Evolutionary conservation across 2,888 invertebrate genomes (phyloP).

Genomic region (Cephus runcator): DNA sequence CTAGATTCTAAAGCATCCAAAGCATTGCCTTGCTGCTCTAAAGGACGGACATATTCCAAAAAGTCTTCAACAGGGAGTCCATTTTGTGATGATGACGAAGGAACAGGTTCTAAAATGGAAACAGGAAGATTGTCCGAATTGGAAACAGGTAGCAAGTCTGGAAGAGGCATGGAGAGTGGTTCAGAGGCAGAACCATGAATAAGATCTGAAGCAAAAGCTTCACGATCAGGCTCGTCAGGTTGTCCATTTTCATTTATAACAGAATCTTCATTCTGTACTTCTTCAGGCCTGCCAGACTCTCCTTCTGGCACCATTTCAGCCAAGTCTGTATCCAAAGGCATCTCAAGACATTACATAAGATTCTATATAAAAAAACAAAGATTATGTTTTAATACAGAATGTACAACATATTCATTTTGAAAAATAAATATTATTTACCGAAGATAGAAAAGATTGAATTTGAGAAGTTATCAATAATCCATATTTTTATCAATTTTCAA

Average conservation of each 20-base stretch:
- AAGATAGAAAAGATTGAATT: neutral
- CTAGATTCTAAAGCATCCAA: neutral
- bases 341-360: slow-evolving; percentile 23
- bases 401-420: slow-evolving; percentile 5
- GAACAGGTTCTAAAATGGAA: neutral
- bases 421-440: slow-evolving; percentile 24
- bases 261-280: slow-evolving; percentile 34
- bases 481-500: neutral
- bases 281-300: slow-evolving; percentile 35
- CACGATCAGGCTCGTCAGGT: neutral
- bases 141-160: neutral
- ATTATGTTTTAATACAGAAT: neutral
- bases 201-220: neutral
- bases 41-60: slow-evolving; percentile 18
- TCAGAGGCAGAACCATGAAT: neutral
- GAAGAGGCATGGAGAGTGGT: neutral
- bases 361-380: neutral
- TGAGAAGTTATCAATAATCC: neutral
- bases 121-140: neutral
- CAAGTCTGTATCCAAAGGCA: slow-evolving; percentile 50
- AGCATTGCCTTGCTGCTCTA: neutral
- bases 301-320: slow-evolving; percentile 42
- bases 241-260: slow-evolving; percentile 27
- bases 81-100: neutral
- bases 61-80: slow-evolving; percentile 20